Conservation (phyloP, 92 coral and sea anemone genomes). For the Zoanthus sociatus region DNA sequence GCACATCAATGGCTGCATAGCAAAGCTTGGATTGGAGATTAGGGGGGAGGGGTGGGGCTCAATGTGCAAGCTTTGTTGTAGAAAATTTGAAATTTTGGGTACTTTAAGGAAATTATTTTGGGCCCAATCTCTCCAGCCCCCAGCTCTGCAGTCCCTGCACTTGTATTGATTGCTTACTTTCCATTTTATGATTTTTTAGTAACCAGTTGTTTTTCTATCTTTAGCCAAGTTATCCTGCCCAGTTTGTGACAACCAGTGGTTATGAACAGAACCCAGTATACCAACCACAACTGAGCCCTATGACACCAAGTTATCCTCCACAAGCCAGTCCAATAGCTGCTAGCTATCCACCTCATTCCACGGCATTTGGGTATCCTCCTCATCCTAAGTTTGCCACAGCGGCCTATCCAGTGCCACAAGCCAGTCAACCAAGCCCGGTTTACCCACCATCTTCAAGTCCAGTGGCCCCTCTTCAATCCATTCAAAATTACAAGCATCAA, state of each 20-base stretch:
- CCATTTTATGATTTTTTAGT: not conserved
- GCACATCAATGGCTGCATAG: no score
- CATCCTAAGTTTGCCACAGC: slow-evolving; percentile 17
- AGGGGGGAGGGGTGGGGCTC: no score
- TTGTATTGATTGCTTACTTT: not conserved
- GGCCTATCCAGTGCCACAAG: slow-evolving; percentile 7
- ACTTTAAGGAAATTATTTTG: no score
- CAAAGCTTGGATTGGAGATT: no score
- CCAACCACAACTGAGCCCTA: slow-evolving; percentile 39
- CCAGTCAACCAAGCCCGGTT: slow-evolving; percentile 1
- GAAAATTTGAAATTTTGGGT: no score
- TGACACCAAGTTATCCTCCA: slow-evolving; percentile 23
- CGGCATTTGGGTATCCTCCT: slow-evolving; percentile 44
- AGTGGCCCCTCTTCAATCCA: not conserved
- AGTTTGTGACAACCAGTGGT: not conserved
- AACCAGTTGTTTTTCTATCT: not conserved
- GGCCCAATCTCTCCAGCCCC: no score
- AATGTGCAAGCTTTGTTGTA: no score
- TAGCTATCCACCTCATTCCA: slow-evolving; percentile 34
- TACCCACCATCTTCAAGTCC: slow-evolving; percentile 24
- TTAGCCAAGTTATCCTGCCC: slow-evolving; percentile 13
- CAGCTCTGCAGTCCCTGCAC: no score
- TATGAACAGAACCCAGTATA: slow-evolving; percentile 20
- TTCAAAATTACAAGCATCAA: slow-evolving; percentile 12
- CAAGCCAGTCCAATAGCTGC: slow-evolving; percentile 46